phyloP scores from a whole-genome alignment of 1,140 invertebrate genomes.

The Drosophila pseudoananassae region DNA sequence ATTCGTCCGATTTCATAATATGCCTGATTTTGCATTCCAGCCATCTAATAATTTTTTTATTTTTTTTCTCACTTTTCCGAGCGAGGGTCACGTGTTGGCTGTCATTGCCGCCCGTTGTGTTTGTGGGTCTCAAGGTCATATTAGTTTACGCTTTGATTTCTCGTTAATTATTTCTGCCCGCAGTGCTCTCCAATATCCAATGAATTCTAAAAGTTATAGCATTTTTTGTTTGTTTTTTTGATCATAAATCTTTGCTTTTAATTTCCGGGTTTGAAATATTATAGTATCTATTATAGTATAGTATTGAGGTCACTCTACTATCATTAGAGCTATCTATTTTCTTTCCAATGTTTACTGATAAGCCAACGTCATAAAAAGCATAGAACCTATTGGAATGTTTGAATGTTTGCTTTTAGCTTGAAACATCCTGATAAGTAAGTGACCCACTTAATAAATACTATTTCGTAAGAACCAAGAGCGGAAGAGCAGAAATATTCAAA shows the following conservation, averaged over 20 bases:
- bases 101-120: slow-evolving; percentile 21
- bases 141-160: slow-evolving; percentile 79
- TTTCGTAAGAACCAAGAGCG: slow-evolving; percentile 9
- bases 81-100: slow-evolving; percentile 65
- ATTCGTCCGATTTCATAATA: neutral
- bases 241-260: slow-evolving; percentile 21
- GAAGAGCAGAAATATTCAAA: slow-evolving; percentile 27
- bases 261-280: slow-evolving; percentile 14
- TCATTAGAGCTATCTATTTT: neutral
- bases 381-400: slow-evolving; percentile 40
- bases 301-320: slow-evolving; percentile 1
- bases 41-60: slow-evolving; percentile 9
- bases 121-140: slow-evolving; percentile 62
- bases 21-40: neutral
- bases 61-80: slow-evolving; percentile 25
- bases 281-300: neutral
- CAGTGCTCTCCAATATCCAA: slow-evolving; percentile 2
- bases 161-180: slow-evolving; percentile 59
- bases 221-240: slow-evolving; percentile 14
- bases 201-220: slow-evolving; percentile 12
- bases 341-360: neutral
- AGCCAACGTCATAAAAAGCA: slow-evolving; percentile 11
- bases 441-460: slow-evolving; percentile 57
- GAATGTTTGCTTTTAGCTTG: slow-evolving; percentile 32
- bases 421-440: slow-evolving; percentile 56